These are phyloP conservation scores for Scaptomyza flava DNA, from an alignment of 2,888 invertebrate genomes.

Conservation along the genomic window DNA sequence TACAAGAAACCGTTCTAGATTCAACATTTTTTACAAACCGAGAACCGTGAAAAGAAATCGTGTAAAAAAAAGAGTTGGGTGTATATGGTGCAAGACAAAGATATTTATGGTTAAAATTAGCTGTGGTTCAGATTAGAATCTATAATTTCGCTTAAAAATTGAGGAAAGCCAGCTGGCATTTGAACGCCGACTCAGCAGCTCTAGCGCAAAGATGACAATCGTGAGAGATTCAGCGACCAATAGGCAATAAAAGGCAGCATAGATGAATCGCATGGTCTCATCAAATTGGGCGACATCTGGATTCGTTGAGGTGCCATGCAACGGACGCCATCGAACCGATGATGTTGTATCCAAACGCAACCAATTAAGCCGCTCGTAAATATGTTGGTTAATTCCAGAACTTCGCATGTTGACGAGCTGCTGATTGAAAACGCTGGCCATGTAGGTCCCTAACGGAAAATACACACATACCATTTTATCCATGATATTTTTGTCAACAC, in stretches of 20 bases:
- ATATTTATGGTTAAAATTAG: too few species aligned
- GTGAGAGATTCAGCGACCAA: slow-evolving; percentile 20
- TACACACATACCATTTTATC: slow-evolving; percentile 62
- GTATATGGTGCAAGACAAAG: too few species aligned
- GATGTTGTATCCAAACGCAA: slow-evolving; percentile 15
- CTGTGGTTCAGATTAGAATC: too few species aligned
- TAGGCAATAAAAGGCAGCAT: slow-evolving; percentile 48
- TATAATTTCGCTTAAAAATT: too few species aligned
- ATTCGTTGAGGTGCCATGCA: background rate
- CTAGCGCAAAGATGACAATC: slow-evolving; percentile 43
- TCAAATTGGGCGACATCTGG: background rate
- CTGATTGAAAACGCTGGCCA: background rate
- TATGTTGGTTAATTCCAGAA: background rate
- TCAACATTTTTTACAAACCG: too few species aligned
- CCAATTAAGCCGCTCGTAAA: background rate
- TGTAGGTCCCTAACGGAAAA: background rate
- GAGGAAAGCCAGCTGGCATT: too few species aligned
- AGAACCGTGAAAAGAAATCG: too few species aligned
- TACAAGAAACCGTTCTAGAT: too few species aligned
- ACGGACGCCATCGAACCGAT: background rate
- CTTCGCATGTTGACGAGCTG: background rate
- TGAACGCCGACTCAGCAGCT: slow-evolving; percentile 31
- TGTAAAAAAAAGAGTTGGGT: too few species aligned
- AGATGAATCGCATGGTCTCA: slow-evolving; percentile 50
- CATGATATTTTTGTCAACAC: slow-evolving; percentile 38